phyloP scores from a whole-genome alignment of 2,888 invertebrate genomes.

The Monochamus alternatus region DNA sequence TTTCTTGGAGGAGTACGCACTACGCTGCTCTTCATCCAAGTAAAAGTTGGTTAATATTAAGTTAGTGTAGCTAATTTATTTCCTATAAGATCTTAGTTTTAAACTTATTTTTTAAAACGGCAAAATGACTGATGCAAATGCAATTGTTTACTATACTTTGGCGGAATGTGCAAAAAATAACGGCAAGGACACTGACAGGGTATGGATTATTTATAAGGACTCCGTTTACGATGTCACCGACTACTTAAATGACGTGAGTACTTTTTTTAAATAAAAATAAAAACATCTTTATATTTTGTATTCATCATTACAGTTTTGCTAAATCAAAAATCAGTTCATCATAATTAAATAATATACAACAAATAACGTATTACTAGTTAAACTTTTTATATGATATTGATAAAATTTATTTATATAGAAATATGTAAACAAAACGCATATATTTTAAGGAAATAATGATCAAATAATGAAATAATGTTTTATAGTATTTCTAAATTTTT shows the following conservation, averaged over 20 bases:
- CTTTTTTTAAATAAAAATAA: not conserved
- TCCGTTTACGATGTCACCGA: slow-evolving; percentile 80
- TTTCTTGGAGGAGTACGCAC: not conserved
- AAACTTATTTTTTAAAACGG: not conserved
- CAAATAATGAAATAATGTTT: too few species aligned
- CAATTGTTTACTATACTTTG: slow-evolving; percentile 53
- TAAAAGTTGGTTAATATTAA: not conserved
- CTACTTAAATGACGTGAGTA: slow-evolving; percentile 75
- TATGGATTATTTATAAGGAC: slow-evolving; percentile 80
- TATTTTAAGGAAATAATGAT: too few species aligned
- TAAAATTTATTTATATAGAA: not conserved
- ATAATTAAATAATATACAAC: not conserved
- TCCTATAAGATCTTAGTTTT: too few species aligned
- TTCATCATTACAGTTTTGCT: too few species aligned
- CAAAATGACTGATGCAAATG: slow-evolving; percentile 25
- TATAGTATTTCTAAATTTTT: too few species aligned
- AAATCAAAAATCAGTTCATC: too few species aligned
- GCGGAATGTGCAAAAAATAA: slow-evolving; percentile 76
- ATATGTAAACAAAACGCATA: too few species aligned
- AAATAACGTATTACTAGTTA: not conserved
- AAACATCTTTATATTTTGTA: too few species aligned
- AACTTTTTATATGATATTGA: not conserved
- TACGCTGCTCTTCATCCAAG: not conserved
- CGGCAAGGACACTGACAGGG: slow-evolving; percentile 73
- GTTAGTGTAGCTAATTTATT: not conserved